Base-by-base conservation (phyloP, 2,888 invertebrate species). In the Drosophila lutescens region DNA sequence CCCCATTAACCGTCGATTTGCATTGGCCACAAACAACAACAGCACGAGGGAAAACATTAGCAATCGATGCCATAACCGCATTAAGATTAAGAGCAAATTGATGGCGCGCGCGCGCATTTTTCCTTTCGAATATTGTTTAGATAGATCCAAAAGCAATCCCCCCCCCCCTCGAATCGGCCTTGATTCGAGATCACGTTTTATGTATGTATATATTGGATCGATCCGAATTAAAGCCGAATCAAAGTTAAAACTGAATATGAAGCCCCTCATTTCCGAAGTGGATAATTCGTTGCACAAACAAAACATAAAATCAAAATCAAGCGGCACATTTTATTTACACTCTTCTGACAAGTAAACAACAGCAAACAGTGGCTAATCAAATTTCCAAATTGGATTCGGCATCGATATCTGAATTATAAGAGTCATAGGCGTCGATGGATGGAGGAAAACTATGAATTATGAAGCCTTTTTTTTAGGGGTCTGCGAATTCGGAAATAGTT, bases 61-160 rank as follows among this genome's bases (percentile, higher is more conserved):
- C 53, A 26, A 10, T 32, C 54, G 38, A 55, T 55, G 66, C 44
- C 46, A 66, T 66, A 66, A 55, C 66, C 55, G 40, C 67, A 47
- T 47, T 34, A 47, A 55, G 34, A 66, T 66, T 66, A 66, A 66
- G 23, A 66, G 38, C 55, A 66, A 66, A 66, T 66, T 66, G 46
- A 66, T 12, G 66, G 17, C 54, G 66, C 34, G 66, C 66, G 65
- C 66, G 36, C 36, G 30, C 30, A 8, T 26, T 15, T 30, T 47
- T 15, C 17, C 30, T 8, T 8, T 30, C 8, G 8, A 30, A 30
- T 30, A 63, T 63, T 49, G 62, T 62, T 63, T 63, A 62, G 41
- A 50, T 34, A 63, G 23, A 61, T 47, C 34, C 15, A 6, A 15
- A 17, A 41, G 44, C 30, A 2, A 17, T 17, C 15, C 30, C 46